These are phyloP conservation scores for Alcis repandata DNA, from an alignment of 2,888 invertebrate species.

Conservation along the genomic window DNA sequence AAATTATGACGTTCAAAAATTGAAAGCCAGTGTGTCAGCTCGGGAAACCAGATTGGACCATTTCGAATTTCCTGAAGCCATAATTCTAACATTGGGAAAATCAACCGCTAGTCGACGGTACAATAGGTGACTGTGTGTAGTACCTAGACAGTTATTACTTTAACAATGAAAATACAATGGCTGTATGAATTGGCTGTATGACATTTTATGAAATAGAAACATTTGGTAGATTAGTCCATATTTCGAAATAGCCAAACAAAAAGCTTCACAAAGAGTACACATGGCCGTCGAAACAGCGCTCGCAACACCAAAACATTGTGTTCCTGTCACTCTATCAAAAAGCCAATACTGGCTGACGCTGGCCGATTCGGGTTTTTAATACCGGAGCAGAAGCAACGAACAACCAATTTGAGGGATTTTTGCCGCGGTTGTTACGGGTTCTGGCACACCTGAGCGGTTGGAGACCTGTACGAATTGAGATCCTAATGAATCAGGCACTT, in stretches of 20 bases:
- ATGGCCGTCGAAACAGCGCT: background rate
- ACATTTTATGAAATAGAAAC: too few relatives aligned
- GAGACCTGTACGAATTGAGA: background rate
- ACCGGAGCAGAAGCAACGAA: constrained; percentile 12
- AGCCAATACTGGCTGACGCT: constrained; percentile 19
- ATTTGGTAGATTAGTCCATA: too few relatives aligned
- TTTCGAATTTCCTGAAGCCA: too few relatives aligned
- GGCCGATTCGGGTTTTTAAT: constrained; percentile 10
- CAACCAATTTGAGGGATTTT: constrained; percentile 17
- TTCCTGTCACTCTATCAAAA: constrained; percentile 24
- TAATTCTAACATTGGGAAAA: too few relatives aligned
- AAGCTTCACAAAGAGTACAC: background rate
- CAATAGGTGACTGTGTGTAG: too few relatives aligned
- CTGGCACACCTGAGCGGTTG: constrained; percentile 6
- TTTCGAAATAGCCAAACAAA: background rate
- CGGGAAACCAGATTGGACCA: too few relatives aligned
- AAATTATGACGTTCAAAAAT: too few relatives aligned
- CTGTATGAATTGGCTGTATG: background rate
- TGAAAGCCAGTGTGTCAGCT: too few relatives aligned
- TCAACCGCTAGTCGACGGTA: too few relatives aligned
- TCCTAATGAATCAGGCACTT: background rate
- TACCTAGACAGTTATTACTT: too few relatives aligned
- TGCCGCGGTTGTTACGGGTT: background rate
- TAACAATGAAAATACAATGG: too few relatives aligned
- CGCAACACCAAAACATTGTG: background rate